A percentile compares a stretch with the other conserved stretches of the same genome.
Evolutionary conservation across 2,888 invertebrate species (phyloP).

Genomic region (Ormia ochracea): DNA sequence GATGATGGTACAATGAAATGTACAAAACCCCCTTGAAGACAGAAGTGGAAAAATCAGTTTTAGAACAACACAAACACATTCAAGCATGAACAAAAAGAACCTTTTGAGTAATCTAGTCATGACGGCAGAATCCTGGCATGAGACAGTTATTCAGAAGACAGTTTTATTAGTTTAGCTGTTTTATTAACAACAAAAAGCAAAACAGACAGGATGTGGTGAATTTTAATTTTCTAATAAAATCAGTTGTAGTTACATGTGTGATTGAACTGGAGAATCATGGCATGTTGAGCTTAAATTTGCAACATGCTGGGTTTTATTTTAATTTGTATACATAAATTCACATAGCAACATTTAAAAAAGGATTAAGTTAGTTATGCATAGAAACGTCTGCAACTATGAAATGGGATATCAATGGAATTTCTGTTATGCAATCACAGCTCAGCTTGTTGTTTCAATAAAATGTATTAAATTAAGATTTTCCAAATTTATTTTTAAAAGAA

Average conservation of each 20-base stretch:
- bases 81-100: neutral
- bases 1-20: neutral
- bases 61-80: neutral
- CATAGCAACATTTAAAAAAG: neutral
- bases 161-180: conserved; percentile 16
- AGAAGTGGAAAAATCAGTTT: neutral
- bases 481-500: neutral
- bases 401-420: neutral
- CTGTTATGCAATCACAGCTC: too few species aligned
- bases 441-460: too few species aligned
- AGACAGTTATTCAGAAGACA: neutral
- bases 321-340: neutral
- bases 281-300: conserved; percentile 15
- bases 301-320: conserved; percentile 44
- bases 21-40: neutral
- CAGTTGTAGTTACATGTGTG: neutral
- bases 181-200: neutral
- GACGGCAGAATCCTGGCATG: neutral
- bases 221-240: conserved; percentile 13
- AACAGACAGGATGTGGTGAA: conserved; percentile 11
- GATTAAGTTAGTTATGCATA: neutral
- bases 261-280: neutral
- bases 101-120: conserved; percentile 24
- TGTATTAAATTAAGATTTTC: neutral
- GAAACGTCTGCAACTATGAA: neutral